Percentiles rank a stretch among this genome's conserved stretches.
phyloP scores from a whole-genome alignment of 2,888 invertebrate species.

The Calameuta filiformis region DNA sequence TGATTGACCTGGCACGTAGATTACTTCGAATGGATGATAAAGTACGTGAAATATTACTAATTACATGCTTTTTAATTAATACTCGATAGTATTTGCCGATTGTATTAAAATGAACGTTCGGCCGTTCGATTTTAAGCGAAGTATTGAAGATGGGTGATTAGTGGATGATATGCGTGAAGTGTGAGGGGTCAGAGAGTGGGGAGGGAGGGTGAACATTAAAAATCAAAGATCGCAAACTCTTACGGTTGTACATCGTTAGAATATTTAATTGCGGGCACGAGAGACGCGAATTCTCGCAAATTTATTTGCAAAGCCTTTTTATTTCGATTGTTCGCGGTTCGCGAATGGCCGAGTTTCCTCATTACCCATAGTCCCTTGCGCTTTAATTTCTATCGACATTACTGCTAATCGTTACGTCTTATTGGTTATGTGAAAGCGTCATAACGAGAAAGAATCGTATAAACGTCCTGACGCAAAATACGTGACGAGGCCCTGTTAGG shows the following conservation, averaged over 20 bases:
- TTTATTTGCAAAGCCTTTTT: not conserved
- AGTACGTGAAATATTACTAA: not conserved
- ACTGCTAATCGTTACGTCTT: not conserved
- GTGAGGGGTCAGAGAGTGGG: too few species aligned
- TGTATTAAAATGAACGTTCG: not conserved
- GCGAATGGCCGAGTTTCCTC: not conserved
- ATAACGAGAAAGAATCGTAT: not conserved
- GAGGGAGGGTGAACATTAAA: not conserved
- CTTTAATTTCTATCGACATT: not conserved
- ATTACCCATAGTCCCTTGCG: not conserved
- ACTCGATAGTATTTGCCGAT: not conserved
- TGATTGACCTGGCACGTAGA: not conserved
- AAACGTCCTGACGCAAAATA: not conserved
- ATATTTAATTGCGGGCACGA: not conserved
- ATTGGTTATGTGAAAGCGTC: not conserved
- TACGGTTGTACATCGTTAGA: constrained; percentile 53
- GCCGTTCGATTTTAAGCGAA: not conserved
- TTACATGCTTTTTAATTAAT: not conserved
- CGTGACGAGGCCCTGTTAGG: constrained; percentile 24
- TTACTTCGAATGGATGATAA: not conserved
- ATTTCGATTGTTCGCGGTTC: not conserved
- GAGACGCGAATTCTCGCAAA: not conserved
- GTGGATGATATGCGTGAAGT: not conserved
- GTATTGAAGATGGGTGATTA: not conserved
- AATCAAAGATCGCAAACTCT: constrained; percentile 49